Evolutionary conservation across 2,888 invertebrate species (phyloP).

Genomic region (Drosophila subsilvestris): DNA sequence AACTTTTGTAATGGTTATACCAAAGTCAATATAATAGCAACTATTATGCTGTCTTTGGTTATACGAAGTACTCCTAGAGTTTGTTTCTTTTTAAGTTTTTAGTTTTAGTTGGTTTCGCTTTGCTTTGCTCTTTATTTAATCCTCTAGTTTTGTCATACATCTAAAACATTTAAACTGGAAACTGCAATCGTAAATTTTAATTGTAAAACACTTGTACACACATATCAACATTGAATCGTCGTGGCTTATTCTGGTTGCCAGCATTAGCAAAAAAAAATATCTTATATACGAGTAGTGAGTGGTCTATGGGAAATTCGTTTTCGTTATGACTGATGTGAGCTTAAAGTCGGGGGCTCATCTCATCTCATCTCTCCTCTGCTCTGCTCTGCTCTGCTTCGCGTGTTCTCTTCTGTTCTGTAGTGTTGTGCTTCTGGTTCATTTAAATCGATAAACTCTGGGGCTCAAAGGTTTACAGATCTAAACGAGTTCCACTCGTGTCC

Average conservation of each 20-base stretch:
- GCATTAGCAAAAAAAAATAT: constrained; percentile 27
- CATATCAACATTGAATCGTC: constrained; percentile 62
- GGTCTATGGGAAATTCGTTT: constrained; percentile 40
- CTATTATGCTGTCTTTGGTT: neutral
- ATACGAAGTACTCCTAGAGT: neutral
- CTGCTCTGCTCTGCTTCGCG: neutral
- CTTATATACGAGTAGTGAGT: constrained; percentile 10
- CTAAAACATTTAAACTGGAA: constrained; percentile 19
- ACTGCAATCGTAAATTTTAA: constrained; percentile 22
- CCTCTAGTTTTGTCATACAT: constrained; percentile 8
- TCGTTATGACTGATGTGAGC: constrained; percentile 26
- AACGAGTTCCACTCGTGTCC: constrained; percentile 62
- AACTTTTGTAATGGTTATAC: constrained; percentile 13
- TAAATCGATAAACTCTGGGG: constrained; percentile 83
- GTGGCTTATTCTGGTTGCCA: constrained; percentile 16
- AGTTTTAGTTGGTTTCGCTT: neutral
- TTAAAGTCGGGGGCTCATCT: neutral
- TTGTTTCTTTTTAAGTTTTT: constrained; percentile 1
- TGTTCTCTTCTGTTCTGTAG: neutral
- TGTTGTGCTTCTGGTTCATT: constrained; percentile 65
- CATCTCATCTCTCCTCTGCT: no score
- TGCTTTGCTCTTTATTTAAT: neutral
- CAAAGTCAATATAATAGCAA: no score
- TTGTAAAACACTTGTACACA: constrained; percentile 57
- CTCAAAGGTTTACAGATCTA: constrained; percentile 83